These are phyloP conservation scores for Strix occidentalis DNA, from an alignment of 2,797 vertebrate species.

Conservation along the genomic window DNA sequence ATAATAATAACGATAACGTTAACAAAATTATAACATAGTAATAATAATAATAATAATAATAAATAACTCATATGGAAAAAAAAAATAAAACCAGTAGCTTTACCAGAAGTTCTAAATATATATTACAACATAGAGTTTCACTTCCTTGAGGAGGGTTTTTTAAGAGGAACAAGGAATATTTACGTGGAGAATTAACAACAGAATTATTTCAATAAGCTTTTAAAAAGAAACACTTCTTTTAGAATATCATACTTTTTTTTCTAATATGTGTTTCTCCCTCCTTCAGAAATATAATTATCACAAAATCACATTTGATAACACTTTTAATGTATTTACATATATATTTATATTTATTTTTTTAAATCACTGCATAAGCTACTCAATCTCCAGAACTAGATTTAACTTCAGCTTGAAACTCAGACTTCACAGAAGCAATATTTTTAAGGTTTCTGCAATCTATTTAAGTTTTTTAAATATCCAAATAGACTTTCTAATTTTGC, in stretches of 20 bases:
- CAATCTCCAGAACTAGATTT: neutral
- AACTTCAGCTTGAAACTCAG: neutral
- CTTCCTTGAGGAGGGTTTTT: neutral
- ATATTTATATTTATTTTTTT: neutral
- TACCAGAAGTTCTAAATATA: neutral
- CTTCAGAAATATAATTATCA: neutral
- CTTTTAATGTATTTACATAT: neutral
- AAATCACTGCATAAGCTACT: neutral
- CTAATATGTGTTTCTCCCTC: neutral
- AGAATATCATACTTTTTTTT: neutral
- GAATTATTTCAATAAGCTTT: accelerated
- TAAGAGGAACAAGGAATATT: neutral
- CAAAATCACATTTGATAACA: neutral
- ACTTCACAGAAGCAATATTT: neutral
- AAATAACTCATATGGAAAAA: neutral
- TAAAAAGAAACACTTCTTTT: neutral
- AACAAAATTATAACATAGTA: neutral
- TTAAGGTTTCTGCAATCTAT: neutral
- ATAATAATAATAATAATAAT: neutral
- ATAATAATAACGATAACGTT: neutral
- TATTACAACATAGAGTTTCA: neutral
- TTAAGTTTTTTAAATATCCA: neutral
- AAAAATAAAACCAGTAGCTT: neutral
- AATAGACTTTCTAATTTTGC: neutral
- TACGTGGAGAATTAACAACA: neutral